These are phyloP conservation scores for Drosophila kohkoa DNA, from an alignment of 1,140 invertebrate genomes.

Conservation along the genomic window DNA sequence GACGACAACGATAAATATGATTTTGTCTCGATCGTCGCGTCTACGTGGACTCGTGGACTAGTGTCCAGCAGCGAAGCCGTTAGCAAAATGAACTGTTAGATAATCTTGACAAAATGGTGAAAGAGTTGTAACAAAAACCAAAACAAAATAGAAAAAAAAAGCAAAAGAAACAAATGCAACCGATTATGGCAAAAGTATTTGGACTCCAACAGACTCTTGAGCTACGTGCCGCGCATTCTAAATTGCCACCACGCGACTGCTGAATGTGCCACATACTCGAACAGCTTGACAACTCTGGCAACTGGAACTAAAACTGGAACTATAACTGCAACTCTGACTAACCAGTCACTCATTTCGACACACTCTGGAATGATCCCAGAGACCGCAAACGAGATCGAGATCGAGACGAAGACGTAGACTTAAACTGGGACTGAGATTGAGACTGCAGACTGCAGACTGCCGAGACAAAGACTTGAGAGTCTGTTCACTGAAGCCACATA, in stretches of 20 bases:
- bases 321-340: constrained; percentile 14
- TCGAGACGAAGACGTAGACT: neutral
- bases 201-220: constrained; percentile 8
- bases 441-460: no score
- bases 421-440: no score
- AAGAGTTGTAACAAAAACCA: constrained; percentile 1
- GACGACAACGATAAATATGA: constrained; percentile 18
- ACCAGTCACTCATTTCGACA: constrained; percentile 12
- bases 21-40: neutral
- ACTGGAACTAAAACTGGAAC: constrained; percentile 31
- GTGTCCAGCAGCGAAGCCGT: constrained; percentile 47
- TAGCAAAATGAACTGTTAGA: constrained; percentile 57
- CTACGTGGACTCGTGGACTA: constrained; percentile 24
- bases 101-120: constrained; percentile 37
- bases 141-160: constrained; percentile 10
- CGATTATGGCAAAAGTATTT: constrained; percentile 44
- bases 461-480: no score
- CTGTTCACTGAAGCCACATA: neutral
- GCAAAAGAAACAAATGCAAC: neutral
- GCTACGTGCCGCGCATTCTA: constrained; percentile 51
- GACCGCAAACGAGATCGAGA: neutral
- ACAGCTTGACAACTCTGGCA: constrained; percentile 7
- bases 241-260: constrained; percentile 10
- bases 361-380: constrained; percentile 18
- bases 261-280: constrained; percentile 9